Evolutionary conservation across 2,113 vertebrate species (phyloP).

Genomic region (Tauraco erythrolophus): DNA sequence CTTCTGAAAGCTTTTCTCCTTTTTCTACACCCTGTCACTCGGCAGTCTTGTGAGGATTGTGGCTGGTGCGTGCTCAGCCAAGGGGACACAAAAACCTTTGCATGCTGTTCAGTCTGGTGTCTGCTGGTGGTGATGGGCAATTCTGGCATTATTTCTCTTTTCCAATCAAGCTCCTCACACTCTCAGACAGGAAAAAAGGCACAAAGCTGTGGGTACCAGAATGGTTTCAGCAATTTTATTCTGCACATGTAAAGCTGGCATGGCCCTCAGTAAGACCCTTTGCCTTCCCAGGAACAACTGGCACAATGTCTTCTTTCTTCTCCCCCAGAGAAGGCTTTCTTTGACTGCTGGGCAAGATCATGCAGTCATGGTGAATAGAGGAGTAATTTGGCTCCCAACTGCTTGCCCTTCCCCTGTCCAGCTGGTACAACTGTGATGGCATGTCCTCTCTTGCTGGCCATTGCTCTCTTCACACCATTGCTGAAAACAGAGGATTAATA

Average conservation of each 20-base stretch:
- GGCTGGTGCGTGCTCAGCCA: not conserved
- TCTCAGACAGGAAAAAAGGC: not conserved
- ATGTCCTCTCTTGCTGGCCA: not conserved
- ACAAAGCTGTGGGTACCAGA: not conserved
- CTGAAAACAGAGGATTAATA: conserved; percentile 3
- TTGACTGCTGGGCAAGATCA: not conserved
- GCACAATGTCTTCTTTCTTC: not conserved
- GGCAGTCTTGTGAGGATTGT: not conserved
- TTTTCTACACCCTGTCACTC: not conserved
- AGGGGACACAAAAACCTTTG: not conserved
- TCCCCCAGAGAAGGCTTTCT: not conserved
- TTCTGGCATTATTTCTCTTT: not conserved
- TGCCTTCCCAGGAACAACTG: not conserved
- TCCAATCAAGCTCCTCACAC: not conserved
- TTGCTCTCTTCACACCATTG: not conserved
- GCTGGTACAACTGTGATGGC: not conserved
- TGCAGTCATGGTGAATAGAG: not conserved
- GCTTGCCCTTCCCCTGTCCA: not conserved
- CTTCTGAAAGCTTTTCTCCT: not conserved
- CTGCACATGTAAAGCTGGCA: not conserved
- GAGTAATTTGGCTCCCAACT: not conserved
- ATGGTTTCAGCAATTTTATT: not conserved
- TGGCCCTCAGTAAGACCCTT: not conserved
- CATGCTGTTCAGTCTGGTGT: not conserved
- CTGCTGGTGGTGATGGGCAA: not conserved